Evolutionary conservation across 2,113 vertebrate genomes (phyloP), one percentile per base, ranked within the genome.

Genomic region (Myxocyprinus asiaticus): DNA sequence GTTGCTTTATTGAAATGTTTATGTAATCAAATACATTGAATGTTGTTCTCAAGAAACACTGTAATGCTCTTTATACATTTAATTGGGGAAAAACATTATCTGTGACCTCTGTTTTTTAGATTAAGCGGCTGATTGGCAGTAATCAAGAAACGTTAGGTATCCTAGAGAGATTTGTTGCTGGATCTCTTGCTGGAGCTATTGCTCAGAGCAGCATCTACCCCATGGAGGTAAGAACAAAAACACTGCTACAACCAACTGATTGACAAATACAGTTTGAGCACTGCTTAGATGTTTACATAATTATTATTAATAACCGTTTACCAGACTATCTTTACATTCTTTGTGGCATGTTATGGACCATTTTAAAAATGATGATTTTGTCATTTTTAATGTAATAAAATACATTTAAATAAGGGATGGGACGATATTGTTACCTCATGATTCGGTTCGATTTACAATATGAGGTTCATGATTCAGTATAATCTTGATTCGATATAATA

Each of bases 141-240:
- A 93, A 98, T 88, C 96, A 96, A 85, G 95, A 98, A 73, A 95
- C 95, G 0, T 76, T 99, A 87, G 93, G 96, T 80, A 98, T 98
- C 72, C 80, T 92, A 0, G 96, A 99, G 90, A 88, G 97, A 43
- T 89, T 99, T 0, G 86, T 98, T 10, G 95, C 97, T 0, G 97
- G 97, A 0, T 98, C 96, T 63, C 86, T 98, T 85, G 97, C 97
- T 0, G 97, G 97, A 59, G 94, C 90, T 4, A 95, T 97, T 3
- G 94, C 97, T 0, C 97, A 99, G 90, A 99, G 96, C 91, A 98
- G 95, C 91, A 99, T 98, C 89, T 99, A 99, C 84, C 97, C 96
- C 0, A 98, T 98, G 97, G 97, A 98, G 95, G 97, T 98, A 84
- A 94, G 93, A 55, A 6, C 7, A 42, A 47, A 71, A 33, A 33